Evolutionary conservation across 2,888 invertebrate species (phyloP), one percentile per base, ranked within the genome.

Genomic region (Pheosia tremula): DNA sequence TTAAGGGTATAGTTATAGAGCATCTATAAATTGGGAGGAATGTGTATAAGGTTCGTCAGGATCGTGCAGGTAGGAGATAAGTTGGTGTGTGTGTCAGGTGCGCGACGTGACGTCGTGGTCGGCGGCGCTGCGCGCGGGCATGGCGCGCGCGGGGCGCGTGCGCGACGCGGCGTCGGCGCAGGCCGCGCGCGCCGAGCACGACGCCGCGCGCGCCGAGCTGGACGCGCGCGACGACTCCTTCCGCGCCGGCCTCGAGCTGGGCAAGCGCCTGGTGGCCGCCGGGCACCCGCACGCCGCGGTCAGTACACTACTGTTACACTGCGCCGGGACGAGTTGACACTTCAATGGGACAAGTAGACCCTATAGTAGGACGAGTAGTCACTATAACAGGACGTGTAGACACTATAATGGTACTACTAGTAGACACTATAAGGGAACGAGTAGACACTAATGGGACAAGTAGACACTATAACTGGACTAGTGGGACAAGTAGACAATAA

Each of bases 41-140:
- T 1, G 24, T 24, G 1, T 24, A 24, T 24, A 24, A 24, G 24
- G 24, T 24, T 24, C 2, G 24, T 0, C 24, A 24, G 24, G 2
- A 2, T 24, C 1, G 24, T 24, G 24, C n/a, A n/a, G 24, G 24
- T 24, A 24, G 2, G 24, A 24, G 7, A 3, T 39, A 39, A 39
- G 3, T 3, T 3, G 39, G 43, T 45, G 43, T 5, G 8, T 5
- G n/a, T 47, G 47, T 11, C 78, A 96, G 95, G 96, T 96, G 0
- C 95, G 99, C 71, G 98, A 98, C 89, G 94, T 99, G 66, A 96
- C 97, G 74, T 97, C 96, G 37, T 99, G 99, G 99, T 97, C 98
- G 0, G 95, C 96, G 11, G 95, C 96, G 61, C 93, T 98, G 11
- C 95, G 97, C 67, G 96, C 97, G 0, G 95, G 96, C 11, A 96